These are phyloP conservation scores for Cheirogaleus medius DNA, from an alignment of 2,113 vertebrate species.

Conservation along the genomic window DNA sequence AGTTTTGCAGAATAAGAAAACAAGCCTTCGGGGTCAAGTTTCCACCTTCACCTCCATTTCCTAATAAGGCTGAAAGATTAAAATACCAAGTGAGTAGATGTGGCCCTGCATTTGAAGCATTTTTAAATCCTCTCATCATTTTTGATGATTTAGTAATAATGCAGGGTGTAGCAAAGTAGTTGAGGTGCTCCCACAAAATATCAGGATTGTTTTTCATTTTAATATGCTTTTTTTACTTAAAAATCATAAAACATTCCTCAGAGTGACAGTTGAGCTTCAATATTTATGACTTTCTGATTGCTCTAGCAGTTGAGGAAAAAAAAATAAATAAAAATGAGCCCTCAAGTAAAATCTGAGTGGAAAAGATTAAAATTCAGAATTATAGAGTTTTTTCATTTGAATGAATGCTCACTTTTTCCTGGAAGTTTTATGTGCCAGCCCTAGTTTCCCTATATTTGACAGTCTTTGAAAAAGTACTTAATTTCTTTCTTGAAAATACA, in stretches of 20 bases:
- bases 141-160: slow-evolving; percentile 46
- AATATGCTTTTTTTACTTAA: slow-evolving; percentile 67
- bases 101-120: not conserved
- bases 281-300: slow-evolving; percentile 81
- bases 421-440: slow-evolving; percentile 68
- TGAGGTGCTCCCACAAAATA: slow-evolving; percentile 64
- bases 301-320: slow-evolving; percentile 46
- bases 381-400: slow-evolving; percentile 54
- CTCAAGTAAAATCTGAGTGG: slow-evolving; percentile 71
- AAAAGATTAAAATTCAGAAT: slow-evolving; percentile 81
- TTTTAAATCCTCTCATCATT: slow-evolving; percentile 1
- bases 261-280: slow-evolving; percentile 74
- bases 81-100: not conserved
- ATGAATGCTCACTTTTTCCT: slow-evolving; percentile 67
- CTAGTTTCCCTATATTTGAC: slow-evolving; percentile 70
- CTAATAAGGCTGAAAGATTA: not conserved
- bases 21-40: not conserved
- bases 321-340: slow-evolving; percentile 64
- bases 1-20: slow-evolving; percentile 4
- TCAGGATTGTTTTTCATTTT: slow-evolving; percentile 75
- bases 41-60: not conserved
- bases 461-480: slow-evolving; percentile 59
- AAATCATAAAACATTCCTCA: slow-evolving; percentile 76
- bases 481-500: slow-evolving; percentile 46
- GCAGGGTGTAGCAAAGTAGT: slow-evolving; percentile 19